These are phyloP conservation scores for Eueides isabella DNA, from an alignment of 1,140 invertebrate species.

Conservation along the genomic window DNA sequence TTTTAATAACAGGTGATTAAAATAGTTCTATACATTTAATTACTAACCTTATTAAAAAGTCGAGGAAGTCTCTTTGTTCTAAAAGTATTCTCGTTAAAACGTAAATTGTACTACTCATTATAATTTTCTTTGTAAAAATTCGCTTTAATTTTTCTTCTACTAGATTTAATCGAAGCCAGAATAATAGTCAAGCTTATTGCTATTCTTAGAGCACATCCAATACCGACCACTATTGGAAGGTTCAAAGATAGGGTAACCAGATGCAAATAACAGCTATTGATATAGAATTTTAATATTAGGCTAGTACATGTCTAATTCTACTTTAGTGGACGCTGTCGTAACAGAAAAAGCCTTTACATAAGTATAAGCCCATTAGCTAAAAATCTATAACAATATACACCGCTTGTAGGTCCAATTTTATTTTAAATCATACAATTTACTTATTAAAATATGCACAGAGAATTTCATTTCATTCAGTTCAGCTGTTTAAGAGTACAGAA, in stretches of 20 bases:
- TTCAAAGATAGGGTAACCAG: conserved; percentile 12
- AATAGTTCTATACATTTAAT: conserved; percentile 4
- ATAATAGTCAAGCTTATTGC: conserved; percentile 45
- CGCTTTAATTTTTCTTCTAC: conserved; percentile 7
- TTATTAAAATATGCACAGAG: no score
- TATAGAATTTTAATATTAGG: background rate
- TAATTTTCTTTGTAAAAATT: conserved; percentile 18
- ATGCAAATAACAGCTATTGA: background rate
- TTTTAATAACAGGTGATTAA: conserved; percentile 5
- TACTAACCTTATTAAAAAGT: conserved; percentile 12
- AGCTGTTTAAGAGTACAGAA: no score
- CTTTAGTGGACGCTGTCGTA: no score
- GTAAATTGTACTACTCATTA: conserved; percentile 18
- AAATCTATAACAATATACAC: no score
- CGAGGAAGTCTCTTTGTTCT: conserved; percentile 6
- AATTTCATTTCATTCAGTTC: no score
- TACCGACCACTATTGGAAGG: conserved; percentile 44
- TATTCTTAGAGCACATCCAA: conserved; percentile 57
- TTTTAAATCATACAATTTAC: no score
- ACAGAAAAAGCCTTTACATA: no score
- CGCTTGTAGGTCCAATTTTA: no score
- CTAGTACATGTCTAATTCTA: background rate
- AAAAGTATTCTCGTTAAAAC: conserved; percentile 3
- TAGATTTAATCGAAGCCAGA: conserved; percentile 6
- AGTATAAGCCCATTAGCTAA: background rate